A percentile compares a stretch with the other conserved stretches of the same genome.
Evolutionary conservation across 2,888 invertebrate species (phyloP).

Genomic region (Epinotia brunnichana): DNA sequence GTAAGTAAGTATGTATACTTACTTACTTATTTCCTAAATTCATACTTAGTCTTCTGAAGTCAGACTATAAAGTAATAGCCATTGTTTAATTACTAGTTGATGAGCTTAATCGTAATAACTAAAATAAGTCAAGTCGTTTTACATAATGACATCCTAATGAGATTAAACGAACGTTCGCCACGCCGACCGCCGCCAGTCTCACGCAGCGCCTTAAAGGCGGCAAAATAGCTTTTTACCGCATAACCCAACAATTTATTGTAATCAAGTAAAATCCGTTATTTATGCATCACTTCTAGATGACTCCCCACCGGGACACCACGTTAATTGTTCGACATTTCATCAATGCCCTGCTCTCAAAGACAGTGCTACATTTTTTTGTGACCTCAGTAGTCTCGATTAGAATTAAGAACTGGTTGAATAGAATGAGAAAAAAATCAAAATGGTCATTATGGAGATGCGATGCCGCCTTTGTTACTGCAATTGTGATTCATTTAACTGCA

Average conservation of each 20-base stretch:
- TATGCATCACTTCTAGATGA: constrained; percentile 70
- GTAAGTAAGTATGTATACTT: too few relatives aligned
- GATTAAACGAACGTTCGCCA: constrained; percentile 41
- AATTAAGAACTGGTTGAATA: constrained; percentile 45
- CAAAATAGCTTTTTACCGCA: constrained; percentile 71
- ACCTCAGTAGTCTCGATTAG: constrained; percentile 48
- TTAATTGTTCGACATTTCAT: constrained; percentile 76
- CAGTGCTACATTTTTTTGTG: constrained; percentile 58
- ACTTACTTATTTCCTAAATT: background rate
- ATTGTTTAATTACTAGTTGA: background rate
- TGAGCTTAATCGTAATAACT: background rate
- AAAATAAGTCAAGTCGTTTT: background rate
- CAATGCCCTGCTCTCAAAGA: constrained; percentile 68
- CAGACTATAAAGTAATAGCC: background rate
- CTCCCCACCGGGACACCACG: constrained; percentile 69
- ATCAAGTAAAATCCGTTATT: constrained; percentile 72
- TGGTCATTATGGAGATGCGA: constrained; percentile 51
- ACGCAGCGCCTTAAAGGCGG: constrained; percentile 62
- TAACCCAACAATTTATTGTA: constrained; percentile 64
- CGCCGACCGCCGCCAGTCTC: constrained; percentile 60
- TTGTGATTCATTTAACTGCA: constrained; percentile 19
- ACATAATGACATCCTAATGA: constrained; percentile 45
- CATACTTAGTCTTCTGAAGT: background rate
- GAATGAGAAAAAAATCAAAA: constrained; percentile 52
- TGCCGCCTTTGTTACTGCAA: constrained; percentile 16